phyloP scores from a whole-genome alignment of 2,113 vertebrate genomes.

The Pedionomus torquatus region DNA sequence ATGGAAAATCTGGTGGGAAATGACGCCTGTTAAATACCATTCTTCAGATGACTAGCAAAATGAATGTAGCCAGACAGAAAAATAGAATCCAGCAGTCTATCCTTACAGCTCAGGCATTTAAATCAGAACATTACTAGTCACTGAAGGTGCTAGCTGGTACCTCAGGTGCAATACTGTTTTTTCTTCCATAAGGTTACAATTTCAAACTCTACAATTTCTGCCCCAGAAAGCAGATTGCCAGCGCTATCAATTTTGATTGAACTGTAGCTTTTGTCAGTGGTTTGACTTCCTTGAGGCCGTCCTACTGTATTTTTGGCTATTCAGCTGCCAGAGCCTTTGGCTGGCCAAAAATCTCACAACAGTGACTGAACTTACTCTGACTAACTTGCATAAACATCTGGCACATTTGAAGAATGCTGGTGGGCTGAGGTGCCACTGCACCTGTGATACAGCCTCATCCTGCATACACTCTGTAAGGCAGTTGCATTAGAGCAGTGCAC shows the following conservation, averaged over 20 bases:
- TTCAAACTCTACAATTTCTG: neutral
- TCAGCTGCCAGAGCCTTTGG: neutral
- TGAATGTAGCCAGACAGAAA: neutral
- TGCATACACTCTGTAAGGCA: neutral
- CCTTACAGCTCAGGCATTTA: neutral
- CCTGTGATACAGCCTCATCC: neutral
- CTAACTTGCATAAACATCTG: neutral
- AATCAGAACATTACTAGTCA: neutral
- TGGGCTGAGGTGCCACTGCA: neutral
- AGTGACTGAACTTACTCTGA: neutral
- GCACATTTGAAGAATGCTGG: neutral
- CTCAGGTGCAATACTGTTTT: neutral
- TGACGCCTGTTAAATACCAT: neutral
- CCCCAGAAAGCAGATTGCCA: neutral
- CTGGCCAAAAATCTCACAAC: neutral
- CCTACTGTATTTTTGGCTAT: neutral
- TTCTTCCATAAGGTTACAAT: neutral
- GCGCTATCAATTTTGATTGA: neutral
- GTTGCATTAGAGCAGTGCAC: rapidly evolving
- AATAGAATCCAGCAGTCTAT: neutral
- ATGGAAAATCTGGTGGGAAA: neutral
- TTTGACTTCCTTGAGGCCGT: neutral
- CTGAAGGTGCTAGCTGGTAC: neutral
- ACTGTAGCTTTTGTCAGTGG: neutral
- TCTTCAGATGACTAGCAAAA: neutral